Conservation (phyloP, 92 coral and sea anemone species). For the Heliopora coerulea region DNA sequence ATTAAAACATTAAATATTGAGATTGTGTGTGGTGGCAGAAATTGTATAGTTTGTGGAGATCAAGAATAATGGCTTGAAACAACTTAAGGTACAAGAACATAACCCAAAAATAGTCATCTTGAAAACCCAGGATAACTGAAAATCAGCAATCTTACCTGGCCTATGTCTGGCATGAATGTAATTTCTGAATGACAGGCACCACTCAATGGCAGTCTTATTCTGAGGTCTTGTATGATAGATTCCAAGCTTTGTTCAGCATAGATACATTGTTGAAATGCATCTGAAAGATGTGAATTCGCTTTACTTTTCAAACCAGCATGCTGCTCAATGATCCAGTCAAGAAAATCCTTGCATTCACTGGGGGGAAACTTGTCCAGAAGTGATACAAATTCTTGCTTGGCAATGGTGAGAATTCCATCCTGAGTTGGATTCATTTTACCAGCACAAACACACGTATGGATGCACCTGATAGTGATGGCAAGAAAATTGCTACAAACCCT, state of each 20-base stretch:
- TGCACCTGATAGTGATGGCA: too few relatives aligned
- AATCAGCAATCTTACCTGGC: not conserved
- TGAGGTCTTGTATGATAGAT: conserved; percentile 60
- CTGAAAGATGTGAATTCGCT: conserved; percentile 4
- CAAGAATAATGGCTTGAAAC: too few relatives aligned
- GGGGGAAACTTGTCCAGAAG: conserved; percentile 64
- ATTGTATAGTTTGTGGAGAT: too few relatives aligned
- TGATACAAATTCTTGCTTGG: conserved; percentile 59
- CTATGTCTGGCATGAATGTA: not conserved
- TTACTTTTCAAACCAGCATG: conserved; percentile 38
- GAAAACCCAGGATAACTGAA: too few relatives aligned
- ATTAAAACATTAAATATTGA: too few relatives aligned
- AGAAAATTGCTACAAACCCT: too few relatives aligned
- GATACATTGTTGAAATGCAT: conserved; percentile 5
- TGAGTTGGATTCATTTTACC: conserved; percentile 1
- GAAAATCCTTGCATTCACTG: conserved; percentile 52
- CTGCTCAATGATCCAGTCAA: conserved; percentile 65
- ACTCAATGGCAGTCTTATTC: conserved; percentile 36
- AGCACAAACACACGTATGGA: too few relatives aligned
- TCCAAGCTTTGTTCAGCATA: conserved; percentile 51
- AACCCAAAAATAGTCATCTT: too few relatives aligned
- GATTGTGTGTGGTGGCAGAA: too few relatives aligned
- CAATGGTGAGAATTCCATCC: conserved; percentile 43
- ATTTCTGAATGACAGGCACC: conserved; percentile 21
- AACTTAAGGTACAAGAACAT: too few relatives aligned